phyloP scores from a whole-genome alignment of 2,113 vertebrate genomes.

The Microcebus jonahi region DNA sequence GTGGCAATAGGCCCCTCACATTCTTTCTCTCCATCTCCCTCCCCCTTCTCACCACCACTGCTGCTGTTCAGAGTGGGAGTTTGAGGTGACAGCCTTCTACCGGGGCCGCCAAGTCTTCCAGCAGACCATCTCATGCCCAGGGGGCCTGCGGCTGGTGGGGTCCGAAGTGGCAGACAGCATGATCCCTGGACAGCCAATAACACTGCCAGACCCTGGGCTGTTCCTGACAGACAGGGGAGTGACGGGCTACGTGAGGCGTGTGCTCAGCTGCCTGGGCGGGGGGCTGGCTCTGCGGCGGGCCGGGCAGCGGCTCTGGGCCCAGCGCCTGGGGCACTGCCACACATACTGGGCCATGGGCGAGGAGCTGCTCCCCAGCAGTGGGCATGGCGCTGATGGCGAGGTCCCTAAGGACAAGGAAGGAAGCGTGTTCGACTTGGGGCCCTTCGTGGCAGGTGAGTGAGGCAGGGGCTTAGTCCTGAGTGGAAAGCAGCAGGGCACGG shows the following conservation, averaged over 20 bases:
- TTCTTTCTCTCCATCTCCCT: not conserved
- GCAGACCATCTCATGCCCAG: slow-evolving; percentile 79
- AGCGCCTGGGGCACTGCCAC: slow-evolving; percentile 71
- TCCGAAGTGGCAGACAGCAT: not conserved
- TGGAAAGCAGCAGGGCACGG: not conserved
- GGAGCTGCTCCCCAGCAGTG: slow-evolving; percentile 48
- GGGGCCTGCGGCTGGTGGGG: slow-evolving; percentile 86
- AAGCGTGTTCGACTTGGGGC: slow-evolving; percentile 74
- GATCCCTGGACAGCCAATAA: slow-evolving; percentile 74
- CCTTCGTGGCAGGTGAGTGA: slow-evolving; percentile 88
- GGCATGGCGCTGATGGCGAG: slow-evolving; percentile 61
- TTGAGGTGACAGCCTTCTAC: slow-evolving; percentile 88
- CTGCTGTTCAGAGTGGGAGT: slow-evolving; percentile 85
- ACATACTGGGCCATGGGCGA: slow-evolving; percentile 77
- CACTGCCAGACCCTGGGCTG: slow-evolving; percentile 81
- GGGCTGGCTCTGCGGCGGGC: slow-evolving; percentile 85
- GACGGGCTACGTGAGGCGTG: slow-evolving; percentile 77
- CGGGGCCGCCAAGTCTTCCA: slow-evolving; percentile 86
- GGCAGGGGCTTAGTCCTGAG: accelerated
- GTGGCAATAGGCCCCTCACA: accelerated
- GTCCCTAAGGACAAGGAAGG: slow-evolving; percentile 78
- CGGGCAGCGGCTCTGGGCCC: slow-evolving; percentile 69
- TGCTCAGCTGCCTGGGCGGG: slow-evolving; percentile 85
- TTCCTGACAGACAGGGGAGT: slow-evolving; percentile 83
- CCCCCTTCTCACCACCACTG: not conserved